These are phyloP conservation scores for Ploceus nigricollis DNA, from an alignment of 2,113 vertebrate genomes.

Conservation along the genomic window DNA sequence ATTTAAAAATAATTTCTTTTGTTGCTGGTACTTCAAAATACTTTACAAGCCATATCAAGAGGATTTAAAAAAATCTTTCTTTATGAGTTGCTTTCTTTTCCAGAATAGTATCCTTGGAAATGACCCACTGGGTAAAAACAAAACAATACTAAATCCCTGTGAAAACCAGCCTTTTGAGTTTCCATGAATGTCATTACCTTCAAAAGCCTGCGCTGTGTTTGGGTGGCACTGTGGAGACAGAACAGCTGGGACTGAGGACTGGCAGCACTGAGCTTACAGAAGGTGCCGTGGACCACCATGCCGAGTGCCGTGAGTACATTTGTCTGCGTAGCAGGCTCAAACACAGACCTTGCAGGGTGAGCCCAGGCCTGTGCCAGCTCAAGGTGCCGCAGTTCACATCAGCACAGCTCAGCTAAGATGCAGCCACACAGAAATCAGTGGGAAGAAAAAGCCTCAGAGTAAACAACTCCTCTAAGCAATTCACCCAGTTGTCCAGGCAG, in stretches of 20 bases:
- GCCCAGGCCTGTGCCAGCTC: neutral
- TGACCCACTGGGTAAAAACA: constrained; percentile 45
- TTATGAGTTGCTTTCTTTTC: constrained; percentile 37
- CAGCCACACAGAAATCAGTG: neutral
- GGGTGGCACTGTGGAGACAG: neutral
- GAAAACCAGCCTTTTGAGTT: neutral
- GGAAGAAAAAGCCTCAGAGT: neutral
- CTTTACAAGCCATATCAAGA: constrained; percentile 1
- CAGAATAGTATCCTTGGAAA: constrained; percentile 59
- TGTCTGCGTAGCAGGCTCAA: neutral
- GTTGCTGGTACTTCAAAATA: constrained; percentile 19
- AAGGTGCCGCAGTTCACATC: neutral
- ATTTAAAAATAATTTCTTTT: constrained; percentile 32
- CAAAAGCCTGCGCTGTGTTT: neutral
- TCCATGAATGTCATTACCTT: neutral
- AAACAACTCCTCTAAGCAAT: neutral
- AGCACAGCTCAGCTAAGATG: neutral
- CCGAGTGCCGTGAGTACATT: neutral
- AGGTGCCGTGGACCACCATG: neutral
- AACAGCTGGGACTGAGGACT: neutral
- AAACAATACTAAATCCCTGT: constrained; percentile 5
- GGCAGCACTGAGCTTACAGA: neutral
- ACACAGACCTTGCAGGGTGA: neutral
- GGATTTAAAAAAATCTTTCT: constrained; percentile 21
- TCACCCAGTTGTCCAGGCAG: neutral